A percentile compares a stretch with the other conserved stretches of the same genome.
These are phyloP conservation scores for Scytalopus superciliaris DNA, from an alignment of 2,113 vertebrate genomes.

Conservation along the genomic window DNA sequence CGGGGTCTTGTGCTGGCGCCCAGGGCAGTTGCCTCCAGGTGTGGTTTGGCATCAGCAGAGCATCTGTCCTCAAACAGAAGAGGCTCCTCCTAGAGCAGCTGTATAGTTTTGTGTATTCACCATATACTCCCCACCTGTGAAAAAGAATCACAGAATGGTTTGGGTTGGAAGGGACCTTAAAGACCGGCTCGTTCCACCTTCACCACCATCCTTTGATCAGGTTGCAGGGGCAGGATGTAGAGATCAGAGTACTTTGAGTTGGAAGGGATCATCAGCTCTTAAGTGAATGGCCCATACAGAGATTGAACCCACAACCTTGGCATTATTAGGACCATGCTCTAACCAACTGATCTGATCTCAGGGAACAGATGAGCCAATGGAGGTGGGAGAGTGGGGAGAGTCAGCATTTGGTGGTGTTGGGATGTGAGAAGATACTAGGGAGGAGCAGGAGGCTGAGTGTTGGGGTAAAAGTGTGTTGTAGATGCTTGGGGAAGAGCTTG, in stretches of 20 bases:
- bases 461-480: no score
- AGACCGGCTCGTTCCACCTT: background rate
- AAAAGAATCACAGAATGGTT: background rate
- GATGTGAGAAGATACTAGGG: background rate
- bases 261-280: background rate
- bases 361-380: background rate
- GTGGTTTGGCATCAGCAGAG: background rate
- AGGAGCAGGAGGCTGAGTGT: background rate
- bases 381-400: background rate
- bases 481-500: background rate
- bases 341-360: background rate
- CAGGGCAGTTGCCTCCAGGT: background rate
- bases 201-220: background rate
- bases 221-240: no score
- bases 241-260: background rate
- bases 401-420: fast-evolving
- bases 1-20: background rate
- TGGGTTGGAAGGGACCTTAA: background rate
- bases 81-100: background rate
- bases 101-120: background rate
- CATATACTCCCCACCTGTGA: background rate
- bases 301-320: no score
- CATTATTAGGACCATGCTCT: background rate
- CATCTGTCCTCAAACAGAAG: background rate
- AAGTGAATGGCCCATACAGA: background rate